phyloP scores from a whole-genome alignment of 2,888 invertebrate genomes.

The Nomada ferruginata region DNA sequence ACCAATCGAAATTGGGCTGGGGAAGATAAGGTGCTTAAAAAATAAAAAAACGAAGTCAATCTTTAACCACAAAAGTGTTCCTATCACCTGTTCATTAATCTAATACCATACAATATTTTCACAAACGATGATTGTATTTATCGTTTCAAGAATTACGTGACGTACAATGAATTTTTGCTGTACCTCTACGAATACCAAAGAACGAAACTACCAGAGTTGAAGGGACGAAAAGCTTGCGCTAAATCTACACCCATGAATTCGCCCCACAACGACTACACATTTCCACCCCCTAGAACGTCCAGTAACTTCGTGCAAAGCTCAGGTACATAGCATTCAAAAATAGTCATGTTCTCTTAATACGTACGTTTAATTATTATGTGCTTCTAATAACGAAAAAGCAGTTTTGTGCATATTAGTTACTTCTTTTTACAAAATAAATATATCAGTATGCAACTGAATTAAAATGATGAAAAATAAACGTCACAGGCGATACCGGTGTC shows the following conservation, averaged over 20 bases:
- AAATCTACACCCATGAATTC: constrained; percentile 69
- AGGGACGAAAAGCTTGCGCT: constrained; percentile 69
- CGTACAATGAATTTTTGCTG: constrained; percentile 89
- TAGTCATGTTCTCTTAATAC: too few species aligned
- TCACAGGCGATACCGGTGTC: constrained; percentile 57
- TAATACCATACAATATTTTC: neutral
- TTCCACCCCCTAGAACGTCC: constrained; percentile 1
- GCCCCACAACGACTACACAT: constrained; percentile 63
- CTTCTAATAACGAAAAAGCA: too few species aligned
- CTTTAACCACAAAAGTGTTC: too few species aligned
- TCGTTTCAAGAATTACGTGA: constrained; percentile 87
- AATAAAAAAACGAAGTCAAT: too few species aligned
- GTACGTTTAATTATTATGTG: too few species aligned
- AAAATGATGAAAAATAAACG: too few species aligned
- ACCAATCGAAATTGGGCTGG: constrained; percentile 91
- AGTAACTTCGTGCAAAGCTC: constrained; percentile 36
- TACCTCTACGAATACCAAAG: constrained; percentile 88
- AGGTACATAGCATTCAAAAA: constrained; percentile 21
- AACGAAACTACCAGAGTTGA: constrained; percentile 84
- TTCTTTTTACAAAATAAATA: too few species aligned
- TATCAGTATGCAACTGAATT: neutral
- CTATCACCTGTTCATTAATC: neutral
- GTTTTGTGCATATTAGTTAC: too few species aligned
- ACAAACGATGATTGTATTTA: neutral
- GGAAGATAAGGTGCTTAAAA: constrained; percentile 84